phyloP scores from a whole-genome alignment of 2,113 vertebrate species.

The Lophura nycthemera region DNA sequence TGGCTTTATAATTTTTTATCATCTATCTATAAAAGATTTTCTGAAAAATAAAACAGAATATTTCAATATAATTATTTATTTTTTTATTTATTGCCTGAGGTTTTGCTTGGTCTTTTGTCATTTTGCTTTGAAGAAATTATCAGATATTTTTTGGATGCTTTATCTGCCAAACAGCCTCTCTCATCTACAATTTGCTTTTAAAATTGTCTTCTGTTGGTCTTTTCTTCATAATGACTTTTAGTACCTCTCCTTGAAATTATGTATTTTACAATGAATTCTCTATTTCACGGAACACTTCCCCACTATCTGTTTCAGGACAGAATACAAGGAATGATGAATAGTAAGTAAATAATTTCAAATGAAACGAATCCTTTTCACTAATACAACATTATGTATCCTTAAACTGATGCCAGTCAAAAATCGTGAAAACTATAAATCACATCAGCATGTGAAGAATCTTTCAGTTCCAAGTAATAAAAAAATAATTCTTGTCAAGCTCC shows the following conservation, averaged over 20 bases:
- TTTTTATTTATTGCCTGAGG: neutral
- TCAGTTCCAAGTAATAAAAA: neutral
- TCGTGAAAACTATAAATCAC: neutral
- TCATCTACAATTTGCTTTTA: neutral
- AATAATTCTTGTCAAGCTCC: neutral
- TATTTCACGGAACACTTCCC: neutral
- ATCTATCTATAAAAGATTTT: slow-evolving; percentile 56
- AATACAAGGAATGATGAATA: neutral
- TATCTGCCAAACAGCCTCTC: neutral
- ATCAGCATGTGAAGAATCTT: neutral
- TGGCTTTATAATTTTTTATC: slow-evolving; percentile 58
- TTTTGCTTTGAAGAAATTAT: neutral
- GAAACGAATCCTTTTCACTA: neutral
- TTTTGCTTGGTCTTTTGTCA: rapidly evolving
- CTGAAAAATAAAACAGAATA: slow-evolving; percentile 51
- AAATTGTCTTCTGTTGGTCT: neutral
- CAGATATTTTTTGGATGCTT: neutral
- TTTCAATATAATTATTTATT: slow-evolving; percentile 45
- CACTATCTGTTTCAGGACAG: neutral
- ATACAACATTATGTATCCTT: neutral
- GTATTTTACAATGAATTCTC: neutral
- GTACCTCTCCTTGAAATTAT: neutral
- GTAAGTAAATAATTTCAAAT: neutral
- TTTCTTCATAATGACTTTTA: neutral
- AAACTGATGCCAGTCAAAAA: neutral